phyloP scores from a whole-genome alignment of 2,113 vertebrate species.

The Amphiprion ocellaris region DNA sequence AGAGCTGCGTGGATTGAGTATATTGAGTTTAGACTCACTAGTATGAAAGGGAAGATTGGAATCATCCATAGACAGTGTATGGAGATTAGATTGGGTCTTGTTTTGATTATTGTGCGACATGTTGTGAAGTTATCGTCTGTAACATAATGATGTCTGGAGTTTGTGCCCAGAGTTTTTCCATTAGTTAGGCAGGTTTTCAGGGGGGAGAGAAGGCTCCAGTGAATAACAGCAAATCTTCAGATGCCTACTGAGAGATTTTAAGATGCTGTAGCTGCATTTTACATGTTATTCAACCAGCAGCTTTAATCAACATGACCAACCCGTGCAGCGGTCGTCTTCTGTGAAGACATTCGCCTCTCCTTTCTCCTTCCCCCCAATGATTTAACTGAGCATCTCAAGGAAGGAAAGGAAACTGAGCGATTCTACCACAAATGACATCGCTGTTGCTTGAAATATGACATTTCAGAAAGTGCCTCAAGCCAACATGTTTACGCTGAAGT shows the following conservation, averaged over 20 bases:
- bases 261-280: conserved; percentile 25
- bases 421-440: background rate
- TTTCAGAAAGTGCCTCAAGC: background rate
- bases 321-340: conserved; percentile 1
- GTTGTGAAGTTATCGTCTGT: conserved; percentile 74
- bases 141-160: conserved; percentile 76
- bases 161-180: conserved; percentile 62
- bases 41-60: conserved; percentile 70
- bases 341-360: background rate
- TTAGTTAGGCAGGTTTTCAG: conserved; percentile 37
- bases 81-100: conserved; percentile 66
- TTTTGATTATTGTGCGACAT: conserved; percentile 72
- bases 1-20: conserved; percentile 63
- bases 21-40: conserved; percentile 64
- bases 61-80: conserved; percentile 60
- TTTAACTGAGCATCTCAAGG: background rate
- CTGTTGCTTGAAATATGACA: conserved; percentile 8
- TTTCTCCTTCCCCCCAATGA: background rate
- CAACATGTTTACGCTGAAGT: background rate
- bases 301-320: conserved; percentile 24
- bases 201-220: background rate
- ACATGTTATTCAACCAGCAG: conserved; percentile 34
- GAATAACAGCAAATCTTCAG: conserved; percentile 37
- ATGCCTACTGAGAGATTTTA: conserved; percentile 31
- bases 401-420: background rate